Evolutionary conservation across 2,888 invertebrate species (phyloP).

Genomic region (Gymnosoma rotundatum): DNA sequence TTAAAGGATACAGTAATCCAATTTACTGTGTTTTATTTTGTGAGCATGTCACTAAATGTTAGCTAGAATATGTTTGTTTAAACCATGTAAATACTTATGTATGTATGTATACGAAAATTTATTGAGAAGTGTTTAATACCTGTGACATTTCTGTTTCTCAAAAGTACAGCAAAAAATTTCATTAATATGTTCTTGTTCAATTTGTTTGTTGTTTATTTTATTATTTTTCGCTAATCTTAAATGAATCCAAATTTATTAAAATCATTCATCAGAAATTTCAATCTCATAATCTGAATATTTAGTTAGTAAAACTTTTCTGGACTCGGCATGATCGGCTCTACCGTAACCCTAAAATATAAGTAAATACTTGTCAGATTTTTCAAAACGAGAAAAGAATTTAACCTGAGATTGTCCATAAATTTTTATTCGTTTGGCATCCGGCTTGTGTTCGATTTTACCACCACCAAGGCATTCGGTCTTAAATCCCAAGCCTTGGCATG

Average conservation of each 20-base stretch:
- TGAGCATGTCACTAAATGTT: too few species aligned
- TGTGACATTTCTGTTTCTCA: too few species aligned
- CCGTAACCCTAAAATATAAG: conserved; percentile 89
- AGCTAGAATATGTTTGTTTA: too few species aligned
- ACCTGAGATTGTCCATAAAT: conserved; percentile 97
- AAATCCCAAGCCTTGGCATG: conserved; percentile 82
- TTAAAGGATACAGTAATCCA: too few species aligned
- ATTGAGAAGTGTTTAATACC: too few species aligned
- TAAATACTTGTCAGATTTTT: background rate
- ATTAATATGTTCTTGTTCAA: too few species aligned
- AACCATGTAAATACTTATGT: too few species aligned
- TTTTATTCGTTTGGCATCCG: conserved; percentile 89
- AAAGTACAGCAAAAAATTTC: too few species aligned
- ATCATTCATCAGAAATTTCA: conserved; percentile 88
- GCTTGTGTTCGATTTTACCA: conserved; percentile 94
- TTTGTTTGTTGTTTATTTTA: too few species aligned
- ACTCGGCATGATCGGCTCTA: conserved; percentile 92
- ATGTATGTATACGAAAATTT: too few species aligned
- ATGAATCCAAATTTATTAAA: conserved; percentile 69
- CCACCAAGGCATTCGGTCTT: conserved; percentile 94
- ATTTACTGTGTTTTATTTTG: too few species aligned
- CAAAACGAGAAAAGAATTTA: background rate
- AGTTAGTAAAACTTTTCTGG: conserved; percentile 89
- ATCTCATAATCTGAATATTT: conserved; percentile 90
- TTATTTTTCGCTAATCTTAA: too few species aligned